phyloP scores from a whole-genome alignment of 2,888 invertebrate genomes.

The Ferdinandea cuprea region DNA sequence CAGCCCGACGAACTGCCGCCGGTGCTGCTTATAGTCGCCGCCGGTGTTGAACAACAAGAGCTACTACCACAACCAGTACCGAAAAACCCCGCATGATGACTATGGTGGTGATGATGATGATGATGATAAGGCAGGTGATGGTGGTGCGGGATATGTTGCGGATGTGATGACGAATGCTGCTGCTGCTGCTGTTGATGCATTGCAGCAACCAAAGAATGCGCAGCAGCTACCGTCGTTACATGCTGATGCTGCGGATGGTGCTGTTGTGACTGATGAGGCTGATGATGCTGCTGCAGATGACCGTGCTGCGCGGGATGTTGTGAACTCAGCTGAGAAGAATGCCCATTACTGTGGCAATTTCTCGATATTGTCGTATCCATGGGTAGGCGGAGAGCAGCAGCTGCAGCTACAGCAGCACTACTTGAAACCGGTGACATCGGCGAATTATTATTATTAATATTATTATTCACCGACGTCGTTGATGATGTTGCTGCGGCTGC shows the following conservation, averaged over 20 bases:
- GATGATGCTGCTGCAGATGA: constrained; percentile 59
- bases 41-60: constrained; percentile 49
- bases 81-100: constrained; percentile 70
- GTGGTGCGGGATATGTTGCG: constrained; percentile 57
- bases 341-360: constrained; percentile 71
- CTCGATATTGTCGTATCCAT: constrained; percentile 77
- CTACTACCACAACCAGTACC: constrained; percentile 50
- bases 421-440: constrained; percentile 75
- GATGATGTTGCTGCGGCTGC: constrained; percentile 63
- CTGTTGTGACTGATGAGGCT: constrained; percentile 48
- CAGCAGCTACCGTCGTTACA: constrained; percentile 47
- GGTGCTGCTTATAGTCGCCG: constrained; percentile 61
- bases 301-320: constrained; percentile 64
- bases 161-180: constrained; percentile 45
- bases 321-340: constrained; percentile 49
- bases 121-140: constrained; percentile 60
- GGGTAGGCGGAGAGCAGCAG: constrained; percentile 76
- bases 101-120: constrained; percentile 70
- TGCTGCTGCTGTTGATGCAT: constrained; percentile 56
- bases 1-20: constrained; percentile 54
- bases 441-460: constrained; percentile 49
- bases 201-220: constrained; percentile 64
- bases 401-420: constrained; percentile 76
- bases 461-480: constrained; percentile 44
- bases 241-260: constrained; percentile 66